Percentiles rank a stretch among this genome's conserved stretches.
phyloP scores from a whole-genome alignment of 2,797 vertebrate genomes.

The Phoeniculus purpureus region DNA sequence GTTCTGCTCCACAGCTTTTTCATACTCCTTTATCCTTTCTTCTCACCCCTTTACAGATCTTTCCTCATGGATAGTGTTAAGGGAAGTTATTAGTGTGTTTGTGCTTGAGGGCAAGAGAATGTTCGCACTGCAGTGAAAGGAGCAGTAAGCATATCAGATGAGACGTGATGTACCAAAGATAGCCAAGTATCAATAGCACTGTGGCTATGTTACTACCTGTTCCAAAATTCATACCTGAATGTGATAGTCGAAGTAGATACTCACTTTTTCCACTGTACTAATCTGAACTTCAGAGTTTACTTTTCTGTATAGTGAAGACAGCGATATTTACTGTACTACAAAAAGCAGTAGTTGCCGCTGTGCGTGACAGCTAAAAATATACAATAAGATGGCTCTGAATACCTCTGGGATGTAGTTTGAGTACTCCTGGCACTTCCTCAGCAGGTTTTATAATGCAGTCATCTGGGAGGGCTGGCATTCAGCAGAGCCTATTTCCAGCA shows the following conservation, averaged over 20 bases:
- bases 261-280: neutral
- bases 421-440: conserved; percentile 41
- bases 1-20: neutral
- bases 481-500: conserved; percentile 23
- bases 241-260: neutral
- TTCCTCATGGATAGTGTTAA: neutral
- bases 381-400: conserved; percentile 49
- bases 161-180: accelerated
- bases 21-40: neutral
- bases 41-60: neutral
- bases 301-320: neutral
- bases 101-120: neutral
- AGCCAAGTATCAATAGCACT: neutral
- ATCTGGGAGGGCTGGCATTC: conserved; percentile 45
- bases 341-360: conserved; percentile 43
- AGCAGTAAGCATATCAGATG: neutral
- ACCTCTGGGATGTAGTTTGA: conserved; percentile 60
- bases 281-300: neutral
- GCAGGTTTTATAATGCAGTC: conserved; percentile 52
- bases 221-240: neutral
- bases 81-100: neutral
- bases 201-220: neutral
- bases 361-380: conserved; percentile 70
- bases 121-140: neutral
- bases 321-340: conserved; percentile 63